A percentile compares a stretch with the other conserved stretches of the same genome.
These are phyloP conservation scores for Anguilla rostrata DNA, from an alignment of 2,113 vertebrate genomes.

Conservation along the genomic window DNA sequence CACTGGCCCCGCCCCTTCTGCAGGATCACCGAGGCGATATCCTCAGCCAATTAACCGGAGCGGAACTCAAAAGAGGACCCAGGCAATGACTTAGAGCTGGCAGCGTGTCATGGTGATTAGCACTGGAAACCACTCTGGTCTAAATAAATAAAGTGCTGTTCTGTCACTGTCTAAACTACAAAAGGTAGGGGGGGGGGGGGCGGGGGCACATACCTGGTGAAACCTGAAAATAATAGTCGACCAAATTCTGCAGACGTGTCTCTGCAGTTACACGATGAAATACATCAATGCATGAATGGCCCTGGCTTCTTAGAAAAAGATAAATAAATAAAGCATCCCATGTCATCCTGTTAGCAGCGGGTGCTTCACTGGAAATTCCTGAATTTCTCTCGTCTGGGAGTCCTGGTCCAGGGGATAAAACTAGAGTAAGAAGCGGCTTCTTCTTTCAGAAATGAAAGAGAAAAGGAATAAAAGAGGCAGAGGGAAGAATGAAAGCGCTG, in stretches of 20 bases:
- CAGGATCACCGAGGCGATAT: not conserved
- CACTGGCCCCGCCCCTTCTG: not conserved
- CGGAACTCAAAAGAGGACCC: no score
- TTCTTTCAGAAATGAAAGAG: constrained; percentile 28
- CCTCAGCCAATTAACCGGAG: not conserved
- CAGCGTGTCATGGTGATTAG: not conserved
- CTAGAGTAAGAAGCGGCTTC: constrained; percentile 6
- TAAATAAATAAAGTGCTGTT: no score
- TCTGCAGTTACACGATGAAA: not conserved
- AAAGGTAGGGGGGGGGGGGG: no score
- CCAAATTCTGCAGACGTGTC: not conserved
- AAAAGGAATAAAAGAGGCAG: constrained; percentile 29
- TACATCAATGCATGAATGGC: not conserved
- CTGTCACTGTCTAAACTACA: no score
- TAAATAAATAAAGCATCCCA: not conserved
- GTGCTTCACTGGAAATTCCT: not conserved
- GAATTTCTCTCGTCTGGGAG: not conserved
- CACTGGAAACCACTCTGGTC: not conserved
- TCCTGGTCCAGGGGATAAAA: not conserved
- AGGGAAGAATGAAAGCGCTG: constrained; percentile 7
- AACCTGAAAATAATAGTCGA: not conserved
- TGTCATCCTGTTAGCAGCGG: not conserved
- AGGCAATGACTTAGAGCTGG: not conserved
- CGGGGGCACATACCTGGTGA: not conserved
- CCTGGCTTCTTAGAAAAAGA: not conserved